Evolutionary conservation across 2,113 vertebrate species (phyloP), one percentile per base, ranked within the genome.

Genomic region (Microtus oregoni): DNA sequence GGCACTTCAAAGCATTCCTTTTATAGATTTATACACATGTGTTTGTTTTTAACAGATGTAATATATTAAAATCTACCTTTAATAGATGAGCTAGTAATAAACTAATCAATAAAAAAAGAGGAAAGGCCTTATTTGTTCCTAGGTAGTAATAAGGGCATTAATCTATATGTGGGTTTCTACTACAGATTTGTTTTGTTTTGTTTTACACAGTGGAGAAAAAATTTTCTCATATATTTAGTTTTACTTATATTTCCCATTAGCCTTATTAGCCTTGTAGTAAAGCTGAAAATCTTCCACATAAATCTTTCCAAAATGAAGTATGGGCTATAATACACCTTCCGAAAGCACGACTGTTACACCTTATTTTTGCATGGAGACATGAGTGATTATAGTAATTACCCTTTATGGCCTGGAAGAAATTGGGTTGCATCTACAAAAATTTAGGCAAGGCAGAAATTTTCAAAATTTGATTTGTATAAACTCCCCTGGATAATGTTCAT

Each of bases 371-470:
- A 89, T 55, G 55, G 82, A 97, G 61, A 95, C 32, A 79, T 61
- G 78, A 92, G 67, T 94, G 63, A 97, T 96, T 94, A 94, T 94
- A 96, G n/a, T 92, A 95, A 97, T 97, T 97, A 91, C 91, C 41
- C 47, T 94, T 96, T 58, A 93, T 26, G 55, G 70, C 75, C 67
- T 75, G 30, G 72, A 58, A 94, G 94, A 96, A 94, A 95, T 90
- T 94, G 63, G 24, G 19, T 19, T 95, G 6, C 89, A 63, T 73
- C 95, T 94, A 78, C 32, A 50, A 26, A 94, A 82, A 88, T 92
- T 94, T 41, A 92, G 70, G 11, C 55, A 94, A 65, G 44, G 47
- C 65, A n/a, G 58, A 96, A 52, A 94, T 94, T 86, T 95, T 95
- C 76, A 91, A 82, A 86, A 63, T 96, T 88, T 95, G 50, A 77